Conservation (phyloP, 2,888 invertebrate genomes). For the Taenaris catops region DNA sequence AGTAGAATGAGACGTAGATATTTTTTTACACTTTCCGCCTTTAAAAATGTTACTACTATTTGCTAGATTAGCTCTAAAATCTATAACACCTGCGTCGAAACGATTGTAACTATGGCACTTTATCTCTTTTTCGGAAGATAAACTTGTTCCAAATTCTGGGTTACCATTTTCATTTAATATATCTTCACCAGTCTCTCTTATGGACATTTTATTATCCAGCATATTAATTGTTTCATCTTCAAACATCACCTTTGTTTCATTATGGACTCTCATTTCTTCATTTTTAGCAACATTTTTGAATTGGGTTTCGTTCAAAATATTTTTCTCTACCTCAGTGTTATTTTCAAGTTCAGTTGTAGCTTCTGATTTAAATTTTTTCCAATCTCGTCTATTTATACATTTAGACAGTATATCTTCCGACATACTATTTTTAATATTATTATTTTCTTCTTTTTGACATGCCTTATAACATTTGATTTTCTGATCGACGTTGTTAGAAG, state of each 20-base stretch:
- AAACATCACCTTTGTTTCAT: slow-evolving; percentile 33
- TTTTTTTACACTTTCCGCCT: slow-evolving; percentile 22
- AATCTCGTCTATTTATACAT: slow-evolving; percentile 57
- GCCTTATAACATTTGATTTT: slow-evolving; percentile 62
- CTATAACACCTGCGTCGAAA: slow-evolving; percentile 25
- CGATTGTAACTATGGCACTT: slow-evolving; percentile 44
- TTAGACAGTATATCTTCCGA: slow-evolving; percentile 66
- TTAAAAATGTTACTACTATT: slow-evolving; percentile 22
- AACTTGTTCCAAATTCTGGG: slow-evolving; percentile 19
- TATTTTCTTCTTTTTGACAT: slow-evolving; percentile 46
- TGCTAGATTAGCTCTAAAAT: slow-evolving; percentile 17
- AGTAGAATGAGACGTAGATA: slow-evolving; percentile 33
- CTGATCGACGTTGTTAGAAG: slow-evolving; percentile 45
- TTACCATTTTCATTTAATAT: slow-evolving; percentile 19
- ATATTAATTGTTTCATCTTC: slow-evolving; percentile 31
- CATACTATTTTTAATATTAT: slow-evolving; percentile 43
- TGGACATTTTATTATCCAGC: slow-evolving; percentile 8
- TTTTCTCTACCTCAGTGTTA: slow-evolving; percentile 8
- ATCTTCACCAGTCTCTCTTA: slow-evolving; percentile 2
- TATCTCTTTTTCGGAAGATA: slow-evolving; percentile 49
- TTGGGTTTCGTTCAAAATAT: slow-evolving; percentile 2
- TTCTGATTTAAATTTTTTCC: slow-evolving; percentile 46
- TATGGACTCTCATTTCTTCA: slow-evolving; percentile 16
- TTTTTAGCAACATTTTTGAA: neutral
- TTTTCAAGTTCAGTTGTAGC: slow-evolving; percentile 26